Evolutionary conservation across 2,797 vertebrate genomes (phyloP), one percentile per base, ranked within the genome.

Genomic region (Myripristis murdjan): DNA sequence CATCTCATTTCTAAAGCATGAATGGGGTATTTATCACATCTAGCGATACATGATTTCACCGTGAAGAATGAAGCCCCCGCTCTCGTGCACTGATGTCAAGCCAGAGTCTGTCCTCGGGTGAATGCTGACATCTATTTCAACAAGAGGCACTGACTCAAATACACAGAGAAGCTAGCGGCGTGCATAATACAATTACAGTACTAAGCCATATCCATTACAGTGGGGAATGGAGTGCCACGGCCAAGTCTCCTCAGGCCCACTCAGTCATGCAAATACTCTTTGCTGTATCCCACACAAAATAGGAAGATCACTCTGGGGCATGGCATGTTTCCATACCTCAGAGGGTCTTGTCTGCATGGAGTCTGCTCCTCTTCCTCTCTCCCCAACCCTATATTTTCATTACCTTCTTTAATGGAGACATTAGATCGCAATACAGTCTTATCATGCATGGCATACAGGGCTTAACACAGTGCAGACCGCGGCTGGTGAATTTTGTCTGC

Each of bases 181-280:
- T 65, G 55, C 48, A 73, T 69, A 73, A 72, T 64, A 43, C 48
- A 71, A 57, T 84, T 84, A 79, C n/a, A 78, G 81, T 8, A 28
- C 64, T 59, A 33, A 69, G 48, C 59, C 18, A 41, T 20, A 74
- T 79, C 47, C 53, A 73, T 70, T 64, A 65, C 26, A 73, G 52
- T 14, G n/a, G 43, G 63, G 51, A 63, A 1, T 48, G n/a, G 24
- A 70, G 57, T 33, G 18, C 57, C 53, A 52, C 33, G 37, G 65
- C 61, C 31, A 48, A 64, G 55, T 65, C 54, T 77, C 52, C 49
- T 76, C 47, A 75, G 63, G 84, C 35, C 10, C 28, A 69, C 35
- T 79, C 49, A 56, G n/a, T 67, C 72, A 68, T 63, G 10, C 55
- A 73, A 64, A 82, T 37, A 15, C 41, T 37, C 44, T 31, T 37